Conservation (phyloP, 2,888 invertebrate species). For the Andrena hattorfiana region DNA sequence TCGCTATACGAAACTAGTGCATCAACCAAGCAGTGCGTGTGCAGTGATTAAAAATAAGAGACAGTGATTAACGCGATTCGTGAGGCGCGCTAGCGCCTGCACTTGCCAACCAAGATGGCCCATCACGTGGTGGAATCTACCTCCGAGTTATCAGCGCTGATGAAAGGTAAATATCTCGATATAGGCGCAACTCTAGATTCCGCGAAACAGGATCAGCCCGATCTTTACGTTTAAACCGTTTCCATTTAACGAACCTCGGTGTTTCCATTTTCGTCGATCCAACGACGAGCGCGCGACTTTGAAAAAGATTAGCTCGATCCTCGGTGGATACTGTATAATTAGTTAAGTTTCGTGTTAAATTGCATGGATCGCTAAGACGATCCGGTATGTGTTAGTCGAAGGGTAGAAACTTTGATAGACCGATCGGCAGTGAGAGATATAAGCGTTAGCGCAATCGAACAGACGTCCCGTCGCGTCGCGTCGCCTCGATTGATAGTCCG, state of each 20-base stretch:
- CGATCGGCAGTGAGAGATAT: constrained; percentile 25
- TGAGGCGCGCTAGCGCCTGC: neutral
- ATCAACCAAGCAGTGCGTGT: constrained; percentile 48
- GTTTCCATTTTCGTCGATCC: neutral
- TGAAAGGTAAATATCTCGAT: constrained; percentile 79
- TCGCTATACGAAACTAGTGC: constrained; percentile 24
- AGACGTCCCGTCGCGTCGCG: constrained; percentile 23
- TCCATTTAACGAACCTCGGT: no score
- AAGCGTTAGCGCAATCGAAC: constrained; percentile 43
- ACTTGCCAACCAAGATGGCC: constrained; percentile 71
- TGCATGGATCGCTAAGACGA: no score
- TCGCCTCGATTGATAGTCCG: constrained; percentile 51
- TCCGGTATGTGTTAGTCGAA: neutral
- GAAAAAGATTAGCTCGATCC: no score
- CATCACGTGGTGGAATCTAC: constrained; percentile 80
- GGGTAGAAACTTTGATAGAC: neutral
- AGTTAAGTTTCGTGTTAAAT: no score
- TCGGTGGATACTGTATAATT: no score
- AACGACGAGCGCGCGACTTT: no score
- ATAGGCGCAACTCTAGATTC: neutral
- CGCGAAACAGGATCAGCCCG: no score
- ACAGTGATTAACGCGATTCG: constrained; percentile 47
- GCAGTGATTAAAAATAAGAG: constrained; percentile 48
- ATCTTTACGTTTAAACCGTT: no score
- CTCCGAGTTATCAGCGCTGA: constrained; percentile 78